Evolutionary conservation across 2,888 invertebrate species (phyloP), one percentile per base, ranked within the genome.

Genomic region (Cloeon dipterum): DNA sequence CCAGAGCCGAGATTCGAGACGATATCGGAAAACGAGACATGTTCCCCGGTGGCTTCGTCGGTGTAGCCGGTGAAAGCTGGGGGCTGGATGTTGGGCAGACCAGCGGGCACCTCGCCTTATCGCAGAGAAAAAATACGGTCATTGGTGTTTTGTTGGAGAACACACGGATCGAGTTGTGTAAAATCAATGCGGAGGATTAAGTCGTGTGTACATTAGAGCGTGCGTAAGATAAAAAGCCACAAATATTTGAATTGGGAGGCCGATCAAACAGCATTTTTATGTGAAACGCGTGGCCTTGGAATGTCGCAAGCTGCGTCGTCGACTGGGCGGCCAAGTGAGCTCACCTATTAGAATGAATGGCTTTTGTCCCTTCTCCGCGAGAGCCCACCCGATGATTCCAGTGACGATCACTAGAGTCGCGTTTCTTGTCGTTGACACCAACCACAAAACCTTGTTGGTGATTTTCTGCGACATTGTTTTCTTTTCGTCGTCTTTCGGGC

Each of bases 1-100:
- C 86, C 88, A 21, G 81, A 75, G 35, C 86, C 83, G 51, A 91
- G 65, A 55, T 76, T 70, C 41, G 74, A 64, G 35, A 75, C 61
- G 72, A 85, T 81, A 32, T 79, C 73, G 14, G 68, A 46, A 52
- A 82, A 76, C 44, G 52, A 47, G 23, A 46, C 41, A 1, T 46
- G 47, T 3, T 61, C 59, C 1, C 65, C 65, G 4, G 64, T 63
- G 5, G 65, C 59, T 49, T 68, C 66, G 49, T 69, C 70, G 3
- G 4, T 14, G 39, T 60, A 52, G 51, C 66, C 68, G 43, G 70
- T 65, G 50, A 77, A 73, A 2, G 75, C 70, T 14, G 82, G 81
- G 43, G 65, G 46, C 49, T 67, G 60, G 32, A 77, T 55, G 26
- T 52, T 45, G 5, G 82, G 82, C 48, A 83, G 61, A 18, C 82